Evolutionary conservation across 2,797 vertebrate genomes (phyloP).

Genomic region (Pagetopsis macropterus): DNA sequence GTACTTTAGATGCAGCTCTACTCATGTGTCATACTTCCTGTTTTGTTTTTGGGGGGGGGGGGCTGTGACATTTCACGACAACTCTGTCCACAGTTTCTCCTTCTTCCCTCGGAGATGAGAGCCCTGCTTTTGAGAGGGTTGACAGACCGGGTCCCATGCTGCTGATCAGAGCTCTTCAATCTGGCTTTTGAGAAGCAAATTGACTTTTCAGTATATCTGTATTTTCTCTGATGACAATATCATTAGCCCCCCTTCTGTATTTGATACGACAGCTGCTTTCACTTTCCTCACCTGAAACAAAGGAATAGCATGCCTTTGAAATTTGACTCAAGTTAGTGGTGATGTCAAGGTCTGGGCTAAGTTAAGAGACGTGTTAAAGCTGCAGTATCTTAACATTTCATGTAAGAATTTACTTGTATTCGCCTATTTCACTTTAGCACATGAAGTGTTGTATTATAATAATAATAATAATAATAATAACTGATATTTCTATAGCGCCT

Average conservation of each 20-base stretch:
- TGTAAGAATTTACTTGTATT: not conserved
- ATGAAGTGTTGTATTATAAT: too few relatives aligned
- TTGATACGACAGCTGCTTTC: slow-evolving; percentile 26
- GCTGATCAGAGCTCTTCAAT: slow-evolving; percentile 50
- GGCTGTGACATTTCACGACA: slow-evolving; percentile 26
- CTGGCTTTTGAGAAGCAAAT: slow-evolving; percentile 32
- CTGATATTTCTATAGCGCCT: too few relatives aligned
- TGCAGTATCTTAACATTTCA: not conserved
- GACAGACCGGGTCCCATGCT: slow-evolving; percentile 45
- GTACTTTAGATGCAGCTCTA: slow-evolving; percentile 13
- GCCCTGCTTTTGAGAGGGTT: slow-evolving; percentile 39
- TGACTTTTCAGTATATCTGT: slow-evolving; percentile 9
- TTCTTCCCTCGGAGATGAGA: slow-evolving; percentile 54
- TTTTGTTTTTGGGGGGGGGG: not conserved
- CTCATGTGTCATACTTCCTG: slow-evolving; percentile 19
- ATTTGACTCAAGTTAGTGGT: not conserved
- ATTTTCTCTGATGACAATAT: slow-evolving; percentile 10
- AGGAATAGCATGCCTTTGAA: slow-evolving; percentile 12
- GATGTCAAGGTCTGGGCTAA: not conserved
- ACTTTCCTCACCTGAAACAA: slow-evolving; percentile 26
- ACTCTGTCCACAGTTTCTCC: slow-evolving; percentile 29
- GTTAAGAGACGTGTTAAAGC: slow-evolving; percentile 16
- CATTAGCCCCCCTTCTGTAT: not conserved
- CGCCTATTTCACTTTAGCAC: not conserved
- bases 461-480: too few relatives aligned